A percentile compares a stretch with the other conserved stretches of the same genome.
phyloP scores from a whole-genome alignment of 1,140 invertebrate species.

The Pseudomyrmex gracilis region DNA sequence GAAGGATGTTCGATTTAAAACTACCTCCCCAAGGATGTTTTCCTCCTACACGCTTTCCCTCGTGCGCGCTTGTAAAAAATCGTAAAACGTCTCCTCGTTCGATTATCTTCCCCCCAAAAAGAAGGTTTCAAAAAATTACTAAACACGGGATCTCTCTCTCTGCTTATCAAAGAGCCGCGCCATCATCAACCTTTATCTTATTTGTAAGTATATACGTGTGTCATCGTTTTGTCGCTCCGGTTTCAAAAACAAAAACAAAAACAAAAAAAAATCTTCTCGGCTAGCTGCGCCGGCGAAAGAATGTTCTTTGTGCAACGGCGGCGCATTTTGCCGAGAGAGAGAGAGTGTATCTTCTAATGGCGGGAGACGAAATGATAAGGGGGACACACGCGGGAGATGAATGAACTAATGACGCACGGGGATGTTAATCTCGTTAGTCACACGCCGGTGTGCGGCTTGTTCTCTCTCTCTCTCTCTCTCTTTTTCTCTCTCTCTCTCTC shows the following conservation, averaged over 20 bases:
- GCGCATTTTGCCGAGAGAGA: conserved; percentile 2
- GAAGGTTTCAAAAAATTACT: conserved; percentile 25
- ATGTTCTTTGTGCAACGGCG: conserved; percentile 9
- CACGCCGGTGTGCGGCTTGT: neutral
- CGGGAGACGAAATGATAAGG: conserved; percentile 10
- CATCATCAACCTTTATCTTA: conserved; percentile 32
- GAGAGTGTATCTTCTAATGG: neutral
- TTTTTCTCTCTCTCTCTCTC: neutral
- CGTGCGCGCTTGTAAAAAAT: conserved; percentile 21
- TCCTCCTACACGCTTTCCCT: neutral
- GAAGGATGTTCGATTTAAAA: conserved; percentile 14
- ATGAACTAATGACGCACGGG: conserved; percentile 35
- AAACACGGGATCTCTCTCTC: neutral
- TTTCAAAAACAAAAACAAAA: neutral
- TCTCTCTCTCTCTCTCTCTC: neutral
- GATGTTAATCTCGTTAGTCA: conserved; percentile 50
- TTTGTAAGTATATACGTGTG: conserved; percentile 7
- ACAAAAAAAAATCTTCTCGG: neutral
- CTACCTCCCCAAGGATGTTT: conserved; percentile 14
- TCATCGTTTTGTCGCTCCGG: neutral
- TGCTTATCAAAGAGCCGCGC: neutral
- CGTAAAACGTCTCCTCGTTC: conserved; percentile 17
- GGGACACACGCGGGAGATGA: conserved; percentile 1
- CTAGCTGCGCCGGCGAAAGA: neutral
- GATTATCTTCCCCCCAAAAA: neutral